Conservation (phyloP, 2,888 invertebrate genomes). For the Thysanoteuthis rhombus region DNA sequence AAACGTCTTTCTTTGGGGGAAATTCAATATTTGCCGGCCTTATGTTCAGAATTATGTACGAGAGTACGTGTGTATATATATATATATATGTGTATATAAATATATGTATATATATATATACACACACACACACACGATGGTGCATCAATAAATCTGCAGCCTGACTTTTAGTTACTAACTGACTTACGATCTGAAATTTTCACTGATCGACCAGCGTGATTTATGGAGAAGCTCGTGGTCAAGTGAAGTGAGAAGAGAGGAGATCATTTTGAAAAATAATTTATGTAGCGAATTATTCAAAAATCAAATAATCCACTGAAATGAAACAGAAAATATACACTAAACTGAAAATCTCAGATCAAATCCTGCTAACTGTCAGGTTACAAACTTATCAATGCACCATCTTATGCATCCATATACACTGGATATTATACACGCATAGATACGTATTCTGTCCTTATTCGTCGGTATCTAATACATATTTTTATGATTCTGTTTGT, state of each 20-base stretch:
- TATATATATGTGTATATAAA: background rate
- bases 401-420: background rate
- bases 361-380: background rate
- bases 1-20: too few relatives aligned
- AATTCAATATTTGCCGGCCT: too few relatives aligned
- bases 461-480: background rate
- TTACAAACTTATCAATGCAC: background rate
- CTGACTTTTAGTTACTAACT: background rate
- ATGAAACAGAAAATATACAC: too few relatives aligned
- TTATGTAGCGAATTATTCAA: too few relatives aligned
- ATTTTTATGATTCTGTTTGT: background rate
- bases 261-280: too few relatives aligned
- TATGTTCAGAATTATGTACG: background rate
- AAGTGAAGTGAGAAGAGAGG: too few relatives aligned
- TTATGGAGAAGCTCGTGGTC: too few relatives aligned
- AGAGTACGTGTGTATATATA: background rate
- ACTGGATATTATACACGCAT: background rate
- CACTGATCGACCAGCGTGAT: too few relatives aligned
- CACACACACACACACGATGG: too few relatives aligned
- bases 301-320: too few relatives aligned
- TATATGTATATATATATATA: background rate
- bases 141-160: too few relatives aligned
- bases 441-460: background rate
- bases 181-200: background rate
- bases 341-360: background rate